Percentiles rank a stretch among this genome's conserved stretches.
phyloP scores from a whole-genome alignment of 2,113 vertebrate genomes.

The Emydura subglobosa region DNA sequence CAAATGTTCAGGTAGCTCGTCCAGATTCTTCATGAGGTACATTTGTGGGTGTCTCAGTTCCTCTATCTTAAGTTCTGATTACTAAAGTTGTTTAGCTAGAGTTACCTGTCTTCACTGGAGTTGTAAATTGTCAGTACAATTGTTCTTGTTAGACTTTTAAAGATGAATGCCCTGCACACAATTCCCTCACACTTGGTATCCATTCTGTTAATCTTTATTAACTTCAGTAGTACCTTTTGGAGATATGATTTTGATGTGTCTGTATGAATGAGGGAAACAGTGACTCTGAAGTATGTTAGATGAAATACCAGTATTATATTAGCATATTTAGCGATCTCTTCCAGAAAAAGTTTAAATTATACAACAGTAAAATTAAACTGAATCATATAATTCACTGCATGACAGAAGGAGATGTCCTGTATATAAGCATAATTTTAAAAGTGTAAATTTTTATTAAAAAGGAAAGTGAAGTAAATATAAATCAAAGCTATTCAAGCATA shows the following conservation, averaged over 20 bases:
- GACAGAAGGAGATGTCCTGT: neutral
- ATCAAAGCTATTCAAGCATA: neutral
- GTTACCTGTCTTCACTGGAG: neutral
- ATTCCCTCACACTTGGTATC: neutral
- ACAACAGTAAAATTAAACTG: neutral
- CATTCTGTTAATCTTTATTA: neutral
- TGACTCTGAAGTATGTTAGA: neutral
- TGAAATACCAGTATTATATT: neutral
- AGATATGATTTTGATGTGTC: fast-evolving
- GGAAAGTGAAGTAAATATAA: neutral
- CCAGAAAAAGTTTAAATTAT: neutral
- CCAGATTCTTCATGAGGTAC: neutral
- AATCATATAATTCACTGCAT: neutral
- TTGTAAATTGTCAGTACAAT: neutral
- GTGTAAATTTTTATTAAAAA: neutral
- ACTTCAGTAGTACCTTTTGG: neutral
- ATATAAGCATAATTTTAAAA: neutral
- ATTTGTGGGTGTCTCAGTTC: neutral
- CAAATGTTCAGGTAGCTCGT: neutral
- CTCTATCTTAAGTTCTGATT: neutral
- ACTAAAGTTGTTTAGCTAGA: fast-evolving
- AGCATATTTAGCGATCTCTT: neutral
- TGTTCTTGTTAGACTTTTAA: neutral
- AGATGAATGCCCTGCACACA: neutral
- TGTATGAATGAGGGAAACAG: fast-evolving